Base-by-base conservation (phyloP, 2,113 vertebrate genomes). In the Vireo altiloquus region DNA sequence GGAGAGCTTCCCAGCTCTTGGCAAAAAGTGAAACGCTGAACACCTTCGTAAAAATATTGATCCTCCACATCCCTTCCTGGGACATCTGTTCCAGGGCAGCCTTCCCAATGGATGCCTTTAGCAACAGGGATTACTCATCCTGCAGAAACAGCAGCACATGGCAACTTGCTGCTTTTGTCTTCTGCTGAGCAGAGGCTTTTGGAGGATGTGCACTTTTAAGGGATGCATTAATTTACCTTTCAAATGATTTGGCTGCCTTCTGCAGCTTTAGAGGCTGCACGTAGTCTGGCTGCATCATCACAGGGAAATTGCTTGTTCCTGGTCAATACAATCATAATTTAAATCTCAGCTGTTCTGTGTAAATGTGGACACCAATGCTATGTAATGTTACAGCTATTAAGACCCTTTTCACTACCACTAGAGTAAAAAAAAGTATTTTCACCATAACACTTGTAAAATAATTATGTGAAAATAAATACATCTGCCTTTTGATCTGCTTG, bases 401-500 rank as follows among this genome's bases (percentile, higher is more conserved):
- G 64, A 56, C 53, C 63, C 49, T 71, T 95, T 92, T 91, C 66
- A 27, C 74, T 86, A 66, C n/a, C 30, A 59, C 33, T 64, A 86
- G 81, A 72, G 25, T 77, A 76, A 87, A 90, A 83, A 49, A 9
- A 9, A 76, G 22, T 82, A 39, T 90, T 89, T 97, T 95, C 33
- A 63, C 80, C 53, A 77, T 82, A 92, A 68, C 79, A 25, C 40
- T 89, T 87, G 78, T 75, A 78, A 94, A 95, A 83, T 69, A 93
- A 77, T 92, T 84, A 61, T 50, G 46, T 35, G 46, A 82, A 96
- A 97, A 95, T 79, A 81, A 31, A 70, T 8, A 75, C 50, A 83
- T 82, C 72, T 93, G 47, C 44, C 83, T 95, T 96, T 94, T 75
- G n/a, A 87, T 82, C 82, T 81, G 37, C 30, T 80, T 82, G 50